Evolutionary conservation across 2,113 vertebrate genomes (phyloP), one percentile per base, ranked within the genome.

Genomic region (Dipodomys ordii): DNA sequence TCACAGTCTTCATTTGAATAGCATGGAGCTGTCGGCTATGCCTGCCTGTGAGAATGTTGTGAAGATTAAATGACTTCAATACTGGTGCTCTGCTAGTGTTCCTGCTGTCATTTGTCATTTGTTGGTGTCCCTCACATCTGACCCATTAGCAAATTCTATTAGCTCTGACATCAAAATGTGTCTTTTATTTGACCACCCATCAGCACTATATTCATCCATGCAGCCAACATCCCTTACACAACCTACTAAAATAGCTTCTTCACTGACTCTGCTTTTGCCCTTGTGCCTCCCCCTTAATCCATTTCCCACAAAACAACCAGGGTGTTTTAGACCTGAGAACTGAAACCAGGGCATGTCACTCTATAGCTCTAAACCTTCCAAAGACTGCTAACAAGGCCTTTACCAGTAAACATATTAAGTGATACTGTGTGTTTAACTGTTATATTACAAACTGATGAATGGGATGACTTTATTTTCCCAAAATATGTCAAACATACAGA

Each of bases 271-370:
- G 65, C 60, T 88, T 83, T 71, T 84, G 80, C 64, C 73, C 57
- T 53, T 57, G 6, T 35, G 6, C 7, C 35, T 90, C 49, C 76
- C 74, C 0, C 39, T 39, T n/a, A 64, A 46, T 49, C 57, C 80
- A 12, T 89, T 94, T 95, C 62, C 71, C 19, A 44, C 44, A 77
- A 3, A 94, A 68, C 83, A 87, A 73, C 67, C 49, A 77, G 80
- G 72, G 69, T 30, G n/a, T 64, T 53, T 64, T 4, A 57, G 53
- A 25, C 28, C 64, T 83, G 81, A 91, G 86, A 96, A 89, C 80
- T 62, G n/a, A 96, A 95, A 86, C 62, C 23, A 87, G 44, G 88
- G 13, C n/a, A 15, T 77, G 46, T 80, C 44, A 30, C 73, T 32
- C 11, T 72, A n/a, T n/a, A 90, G 39, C 73, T 94, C 88, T 76